Evolutionary conservation across 30 jellyfish, hydroid and myxozoan species (phyloP), one percentile per base, ranked within the genome.

Genomic region (Turritopsis rubra): DNA sequence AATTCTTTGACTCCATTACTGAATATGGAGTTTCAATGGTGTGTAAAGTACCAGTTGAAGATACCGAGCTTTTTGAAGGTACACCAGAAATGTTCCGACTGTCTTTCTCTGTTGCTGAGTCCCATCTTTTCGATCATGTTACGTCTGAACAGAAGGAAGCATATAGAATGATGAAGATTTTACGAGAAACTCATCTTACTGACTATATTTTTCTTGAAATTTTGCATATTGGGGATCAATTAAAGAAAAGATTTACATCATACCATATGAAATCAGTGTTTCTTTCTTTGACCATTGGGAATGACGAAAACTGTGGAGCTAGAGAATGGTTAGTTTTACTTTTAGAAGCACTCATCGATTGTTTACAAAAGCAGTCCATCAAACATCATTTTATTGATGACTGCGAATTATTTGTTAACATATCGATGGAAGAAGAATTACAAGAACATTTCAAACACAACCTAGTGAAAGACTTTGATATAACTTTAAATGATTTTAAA

Each of bases 11-110:
- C 23, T 71, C 23, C 18, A 71, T 71, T 17, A 16, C 23, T 17
- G 28, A 71, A 28, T 23, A 24, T 24, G 80, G 80, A 71, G 80
- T 71, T 71, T 71, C 80, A 28, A 23, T 28, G 18, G 80, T 71
- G 19, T 71, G 80, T 71, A 71, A 71, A 71, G 23, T 28, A 16
- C 80, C 80, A 54, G 72, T 16, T n/a, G 19, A 54, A n/a, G n/a
- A 54, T 16, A n/a, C 18, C n/a, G 72, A 54, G 19, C 19, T n/a
- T 16, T 16, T 54, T n/a, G n/a, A 16, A 54, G 72, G n/a, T 54
- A 16, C 72, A 54, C n/a, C 72, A 16, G 18, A 16, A n/a, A n/a
- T n/a, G 72, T 54, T 54, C n/a, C 72, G 72, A 18, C n/a, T 54
- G 72, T 54, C 72, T 54, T 54, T 54, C 72, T 54, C 72, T 18